Evolutionary conservation across 2,797 vertebrate species (phyloP), one percentile per base, ranked within the genome.

Genomic region (Sebastes nivosus): DNA sequence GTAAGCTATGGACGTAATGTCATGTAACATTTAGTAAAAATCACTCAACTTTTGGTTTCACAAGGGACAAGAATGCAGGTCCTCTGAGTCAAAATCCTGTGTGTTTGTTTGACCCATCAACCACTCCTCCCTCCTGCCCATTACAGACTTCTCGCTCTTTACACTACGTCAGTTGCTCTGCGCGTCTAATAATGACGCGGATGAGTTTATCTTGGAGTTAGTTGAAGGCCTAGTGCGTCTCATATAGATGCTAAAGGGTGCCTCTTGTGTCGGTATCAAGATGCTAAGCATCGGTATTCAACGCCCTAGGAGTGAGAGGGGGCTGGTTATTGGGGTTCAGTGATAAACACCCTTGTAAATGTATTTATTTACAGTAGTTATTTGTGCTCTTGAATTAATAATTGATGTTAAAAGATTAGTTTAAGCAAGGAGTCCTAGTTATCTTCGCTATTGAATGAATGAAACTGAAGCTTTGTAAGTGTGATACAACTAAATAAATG

Each of bases 241-340:
- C 14, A 46, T 18, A 46, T 46, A 46, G 42, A 46, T 46, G 42
- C 42, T 46, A 46, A 46, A 0, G 42, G 42, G 6, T 18, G 42
- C 6, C 0, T 46, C 42, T 46, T 46, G 16, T 18, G 42, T 46
- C 16, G 42, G 42, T 50, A 50, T 50, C 42, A 50, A 50, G 42
- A 50, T 7, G 16, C 42, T 7, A 0, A 50, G 18, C 46, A 9
- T 52, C 0, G 8, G 46, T 52, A 52, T 20, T 52, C 0, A 0
- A 52, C 0, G 46, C 46, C 18, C 46, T 52, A 0, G 8, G 8
- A 50, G 46, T 50, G 18, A 52, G 18, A 2, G 7, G 18, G 46
- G 46, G 46, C 8, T 52, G 3, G 18, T 52, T 52, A 52, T 4
- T 20, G 46, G 18, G 8, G 18, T 0, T 52, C 0, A n/a, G 46